phyloP scores from a whole-genome alignment of 2,888 invertebrate species.

The Lasioglossum vierecki region DNA sequence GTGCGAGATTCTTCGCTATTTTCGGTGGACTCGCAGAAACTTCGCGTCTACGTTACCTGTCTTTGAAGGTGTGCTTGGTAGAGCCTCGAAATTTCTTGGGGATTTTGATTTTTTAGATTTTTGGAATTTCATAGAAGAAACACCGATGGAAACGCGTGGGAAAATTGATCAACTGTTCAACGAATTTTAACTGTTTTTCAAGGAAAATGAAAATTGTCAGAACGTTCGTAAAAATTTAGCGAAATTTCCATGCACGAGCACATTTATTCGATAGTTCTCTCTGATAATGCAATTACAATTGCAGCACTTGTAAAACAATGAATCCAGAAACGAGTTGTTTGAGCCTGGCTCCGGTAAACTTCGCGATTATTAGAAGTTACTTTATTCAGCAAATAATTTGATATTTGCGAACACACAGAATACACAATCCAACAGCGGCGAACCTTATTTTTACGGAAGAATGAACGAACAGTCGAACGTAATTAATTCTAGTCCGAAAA shows the following conservation, averaged over 20 bases:
- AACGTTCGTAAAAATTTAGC: background rate
- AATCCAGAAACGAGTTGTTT: background rate
- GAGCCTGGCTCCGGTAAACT: background rate
- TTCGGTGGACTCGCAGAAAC: background rate
- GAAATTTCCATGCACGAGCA: background rate
- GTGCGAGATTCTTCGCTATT: constrained; percentile 8
- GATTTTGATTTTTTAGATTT: background rate
- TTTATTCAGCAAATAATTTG: background rate
- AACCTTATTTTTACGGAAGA: background rate
- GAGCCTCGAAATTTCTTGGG: background rate
- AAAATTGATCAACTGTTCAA: no score
- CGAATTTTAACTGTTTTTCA: no score
- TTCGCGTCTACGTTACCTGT: background rate
- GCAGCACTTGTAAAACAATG: background rate
- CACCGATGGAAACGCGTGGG: no score
- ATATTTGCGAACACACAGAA: background rate
- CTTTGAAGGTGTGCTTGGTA: background rate
- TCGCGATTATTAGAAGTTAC: background rate
- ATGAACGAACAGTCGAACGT: background rate
- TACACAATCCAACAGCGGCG: background rate
- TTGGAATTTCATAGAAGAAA: no score
- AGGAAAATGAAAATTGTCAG: no score
- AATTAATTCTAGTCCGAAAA: background rate
- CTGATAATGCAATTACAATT: background rate
- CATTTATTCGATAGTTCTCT: background rate